These are phyloP conservation scores for Gallinago nigripennis DNA, from an alignment of 2,797 vertebrate genomes.

Conservation along the genomic window DNA sequence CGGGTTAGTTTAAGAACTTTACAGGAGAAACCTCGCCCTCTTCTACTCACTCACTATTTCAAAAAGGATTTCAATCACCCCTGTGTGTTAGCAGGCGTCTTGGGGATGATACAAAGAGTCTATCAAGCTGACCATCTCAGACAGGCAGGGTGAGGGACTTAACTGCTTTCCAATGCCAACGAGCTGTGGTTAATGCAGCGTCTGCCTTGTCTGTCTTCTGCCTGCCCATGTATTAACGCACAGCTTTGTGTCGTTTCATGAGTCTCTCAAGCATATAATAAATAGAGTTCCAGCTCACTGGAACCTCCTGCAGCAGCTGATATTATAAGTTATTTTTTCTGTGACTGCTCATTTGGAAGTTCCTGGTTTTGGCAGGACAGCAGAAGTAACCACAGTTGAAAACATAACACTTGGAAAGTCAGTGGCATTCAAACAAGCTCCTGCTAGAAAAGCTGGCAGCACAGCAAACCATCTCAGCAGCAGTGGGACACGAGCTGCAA, in stretches of 20 bases:
- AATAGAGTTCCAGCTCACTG: constrained; percentile 51
- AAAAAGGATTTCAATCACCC: background rate
- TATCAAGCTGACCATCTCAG: constrained; percentile 34
- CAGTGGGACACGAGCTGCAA: accelerated
- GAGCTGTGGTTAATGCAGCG: constrained; percentile 61
- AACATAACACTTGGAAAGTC: background rate
- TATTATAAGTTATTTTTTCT: constrained; percentile 48
- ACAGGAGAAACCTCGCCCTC: background rate
- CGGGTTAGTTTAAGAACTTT: background rate
- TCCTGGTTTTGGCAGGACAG: background rate
- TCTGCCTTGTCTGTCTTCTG: constrained; percentile 61
- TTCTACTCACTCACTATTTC: background rate
- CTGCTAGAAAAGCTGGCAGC: background rate
- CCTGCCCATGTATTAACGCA: constrained; percentile 53
- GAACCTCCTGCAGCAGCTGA: constrained; percentile 63
- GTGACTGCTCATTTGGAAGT: constrained; percentile 45
- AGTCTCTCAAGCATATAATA: constrained; percentile 56
- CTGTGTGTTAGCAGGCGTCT: background rate
- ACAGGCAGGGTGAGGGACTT: background rate
- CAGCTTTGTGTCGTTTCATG: background rate
- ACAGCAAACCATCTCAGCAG: background rate
- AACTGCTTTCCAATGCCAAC: constrained; percentile 38
- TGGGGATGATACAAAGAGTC: constrained; percentile 14
- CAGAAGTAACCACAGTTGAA: constrained; percentile 8
- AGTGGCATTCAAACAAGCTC: background rate